A percentile compares a stretch with the other conserved stretches of the same genome.
These are phyloP conservation scores for Melinaea menophilus DNA, from an alignment of 2,888 invertebrate species.

Conservation along the genomic window DNA sequence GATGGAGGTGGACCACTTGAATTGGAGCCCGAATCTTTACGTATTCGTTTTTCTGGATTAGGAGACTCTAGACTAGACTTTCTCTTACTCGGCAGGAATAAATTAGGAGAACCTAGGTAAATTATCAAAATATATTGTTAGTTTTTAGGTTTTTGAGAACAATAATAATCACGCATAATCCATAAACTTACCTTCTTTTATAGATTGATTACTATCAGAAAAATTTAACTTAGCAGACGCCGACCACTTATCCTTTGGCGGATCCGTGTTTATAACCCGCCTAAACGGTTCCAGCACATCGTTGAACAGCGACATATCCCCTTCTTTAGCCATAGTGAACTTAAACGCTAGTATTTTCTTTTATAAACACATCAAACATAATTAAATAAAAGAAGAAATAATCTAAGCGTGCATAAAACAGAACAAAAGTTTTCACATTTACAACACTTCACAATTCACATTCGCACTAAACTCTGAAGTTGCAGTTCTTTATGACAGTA, in stretches of 20 bases:
- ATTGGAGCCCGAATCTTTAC: conserved; percentile 54
- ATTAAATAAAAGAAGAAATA: conserved; percentile 12
- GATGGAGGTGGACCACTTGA: conserved; percentile 70
- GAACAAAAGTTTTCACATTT: conserved; percentile 13
- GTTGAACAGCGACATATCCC: conserved; percentile 68
- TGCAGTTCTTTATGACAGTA: conserved; percentile 7
- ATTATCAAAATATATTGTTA: conserved; percentile 9
- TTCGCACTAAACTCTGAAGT: conserved; percentile 12
- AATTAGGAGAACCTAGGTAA: conserved; percentile 53
- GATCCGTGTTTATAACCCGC: conserved; percentile 68
- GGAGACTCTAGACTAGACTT: conserved; percentile 55
- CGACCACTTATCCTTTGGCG: conserved; percentile 70
- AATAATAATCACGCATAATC: not conserved
- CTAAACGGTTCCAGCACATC: conserved; percentile 72
- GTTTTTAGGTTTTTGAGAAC: not conserved
- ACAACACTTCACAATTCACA: conserved; percentile 13
- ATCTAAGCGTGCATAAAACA: conserved; percentile 2
- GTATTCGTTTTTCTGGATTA: conserved; percentile 63
- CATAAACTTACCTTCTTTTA: conserved; percentile 60
- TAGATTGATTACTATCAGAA: conserved; percentile 65
- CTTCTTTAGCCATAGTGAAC: conserved; percentile 62
- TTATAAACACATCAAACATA: conserved; percentile 21
- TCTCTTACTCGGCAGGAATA: conserved; percentile 59
- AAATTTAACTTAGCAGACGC: conserved; percentile 67
- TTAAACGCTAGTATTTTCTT: conserved; percentile 8